phyloP scores from a whole-genome alignment of 2,113 vertebrate species.

The Larimichthys polyactis region DNA sequence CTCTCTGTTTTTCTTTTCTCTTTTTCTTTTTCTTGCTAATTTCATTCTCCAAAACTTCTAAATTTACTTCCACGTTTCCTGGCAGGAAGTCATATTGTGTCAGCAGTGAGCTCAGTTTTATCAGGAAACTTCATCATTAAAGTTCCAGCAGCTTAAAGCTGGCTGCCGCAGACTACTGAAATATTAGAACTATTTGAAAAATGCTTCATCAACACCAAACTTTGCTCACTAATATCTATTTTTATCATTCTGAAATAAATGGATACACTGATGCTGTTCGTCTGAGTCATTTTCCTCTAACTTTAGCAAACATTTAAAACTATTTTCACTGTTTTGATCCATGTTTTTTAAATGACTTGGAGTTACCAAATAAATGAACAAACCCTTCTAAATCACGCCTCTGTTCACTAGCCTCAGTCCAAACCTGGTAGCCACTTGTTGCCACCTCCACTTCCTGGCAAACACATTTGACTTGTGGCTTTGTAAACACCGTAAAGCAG shows the following conservation, averaged over 20 bases:
- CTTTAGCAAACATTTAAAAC: neutral
- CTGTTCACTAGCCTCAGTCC: neutral
- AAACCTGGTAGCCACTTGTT: conserved; percentile 4
- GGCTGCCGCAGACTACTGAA: neutral
- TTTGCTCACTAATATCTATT: neutral
- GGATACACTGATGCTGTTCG: too few relatives aligned
- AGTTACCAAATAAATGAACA: neutral
- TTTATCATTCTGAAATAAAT: neutral
- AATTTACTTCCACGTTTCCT: too few relatives aligned
- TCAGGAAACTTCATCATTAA: neutral
- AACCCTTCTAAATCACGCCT: neutral
- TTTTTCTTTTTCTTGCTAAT: neutral
- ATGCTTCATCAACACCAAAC: neutral
- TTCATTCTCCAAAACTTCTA: neutral
- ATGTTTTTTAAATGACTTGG: too few relatives aligned
- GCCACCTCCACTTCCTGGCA: conserved; percentile 50
- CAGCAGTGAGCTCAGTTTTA: neutral
- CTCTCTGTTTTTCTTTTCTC: neutral
- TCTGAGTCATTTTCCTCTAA: neutral
- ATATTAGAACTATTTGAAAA: too few relatives aligned
- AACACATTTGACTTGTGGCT: conserved; percentile 34
- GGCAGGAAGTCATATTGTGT: neutral
- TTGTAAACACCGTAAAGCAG: conserved; percentile 44
- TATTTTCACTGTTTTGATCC: neutral
- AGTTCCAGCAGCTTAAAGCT: neutral